A percentile compares a stretch with the other conserved stretches of the same genome.
These are phyloP conservation scores for Strix aluco DNA, from an alignment of 2,113 vertebrate species.

Conservation along the genomic window DNA sequence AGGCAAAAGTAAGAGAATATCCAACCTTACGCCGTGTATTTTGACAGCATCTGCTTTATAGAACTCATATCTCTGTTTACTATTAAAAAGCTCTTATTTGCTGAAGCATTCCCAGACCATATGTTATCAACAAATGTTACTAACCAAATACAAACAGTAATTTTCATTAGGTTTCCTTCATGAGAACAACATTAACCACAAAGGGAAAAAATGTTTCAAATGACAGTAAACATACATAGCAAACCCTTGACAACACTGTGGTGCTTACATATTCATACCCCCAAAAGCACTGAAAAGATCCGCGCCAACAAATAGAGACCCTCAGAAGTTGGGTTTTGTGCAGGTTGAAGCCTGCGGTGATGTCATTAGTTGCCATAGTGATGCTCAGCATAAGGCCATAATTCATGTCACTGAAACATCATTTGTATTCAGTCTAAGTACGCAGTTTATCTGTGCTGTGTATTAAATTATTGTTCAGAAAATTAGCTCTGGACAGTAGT, in stretches of 20 bases:
- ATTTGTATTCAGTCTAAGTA: constrained; percentile 73
- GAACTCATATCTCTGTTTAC: constrained; percentile 78
- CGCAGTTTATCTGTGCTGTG: constrained; percentile 23
- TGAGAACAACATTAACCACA: constrained; percentile 71
- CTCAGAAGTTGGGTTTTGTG: constrained; percentile 64
- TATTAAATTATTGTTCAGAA: constrained; percentile 66
- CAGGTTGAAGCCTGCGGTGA: constrained; percentile 65
- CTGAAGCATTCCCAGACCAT: constrained; percentile 80
- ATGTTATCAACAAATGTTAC: constrained; percentile 84
- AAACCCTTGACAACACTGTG: constrained; percentile 67
- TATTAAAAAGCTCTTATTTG: constrained; percentile 84
- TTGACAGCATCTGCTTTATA: constrained; percentile 76
- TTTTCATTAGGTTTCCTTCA: constrained; percentile 79
- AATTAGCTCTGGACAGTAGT: constrained; percentile 60
- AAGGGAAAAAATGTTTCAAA: constrained; percentile 77
- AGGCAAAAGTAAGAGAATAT: constrained; percentile 36
- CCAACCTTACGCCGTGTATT: constrained; percentile 56
- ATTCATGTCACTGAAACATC: constrained; percentile 43
- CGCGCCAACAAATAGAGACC: constrained; percentile 1
- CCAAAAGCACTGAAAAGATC: constrained; percentile 47
- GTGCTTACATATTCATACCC: constrained; percentile 31
- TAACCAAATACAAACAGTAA: constrained; percentile 82
- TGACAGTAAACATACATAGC: constrained; percentile 61
- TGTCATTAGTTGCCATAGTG: constrained; percentile 79
- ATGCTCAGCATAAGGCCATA: constrained; percentile 71